Evolutionary conservation across 2,888 invertebrate genomes (phyloP).

Genomic region (Linnaemya vulpina): DNA sequence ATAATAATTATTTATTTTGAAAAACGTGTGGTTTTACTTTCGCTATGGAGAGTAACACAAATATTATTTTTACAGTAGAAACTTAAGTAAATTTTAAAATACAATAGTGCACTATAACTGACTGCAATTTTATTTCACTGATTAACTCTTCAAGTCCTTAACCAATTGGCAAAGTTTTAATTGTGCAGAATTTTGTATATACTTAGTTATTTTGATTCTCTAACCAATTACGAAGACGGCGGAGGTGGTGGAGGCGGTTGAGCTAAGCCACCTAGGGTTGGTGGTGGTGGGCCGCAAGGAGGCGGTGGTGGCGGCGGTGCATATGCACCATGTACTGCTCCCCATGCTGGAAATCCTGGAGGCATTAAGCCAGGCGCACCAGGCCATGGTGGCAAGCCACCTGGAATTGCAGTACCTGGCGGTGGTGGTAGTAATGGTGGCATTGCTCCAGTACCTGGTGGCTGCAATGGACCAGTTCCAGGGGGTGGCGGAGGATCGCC

Average conservation of each 20-base stretch:
- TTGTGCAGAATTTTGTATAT: slow-evolving; percentile 14
- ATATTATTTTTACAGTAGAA: neutral
- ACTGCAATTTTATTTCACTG: slow-evolving; percentile 30
- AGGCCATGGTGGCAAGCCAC: slow-evolving; percentile 78
- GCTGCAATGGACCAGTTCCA: slow-evolving; percentile 83
- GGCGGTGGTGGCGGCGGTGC: slow-evolving; percentile 84
- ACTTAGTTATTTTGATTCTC: neutral
- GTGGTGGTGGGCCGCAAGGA: slow-evolving; percentile 84
- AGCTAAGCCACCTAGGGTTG: slow-evolving; percentile 84
- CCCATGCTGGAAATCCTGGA: slow-evolving; percentile 78
- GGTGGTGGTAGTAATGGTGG: slow-evolving; percentile 84
- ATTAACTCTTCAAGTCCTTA: slow-evolving; percentile 44
- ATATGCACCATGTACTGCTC: slow-evolving; percentile 76
- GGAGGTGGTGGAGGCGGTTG: slow-evolving; percentile 89
- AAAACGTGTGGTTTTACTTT: neutral
- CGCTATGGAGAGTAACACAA: neutral
- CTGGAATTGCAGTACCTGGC: slow-evolving; percentile 79
- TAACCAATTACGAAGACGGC: slow-evolving; percentile 76
- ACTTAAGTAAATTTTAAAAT: slow-evolving; percentile 23
- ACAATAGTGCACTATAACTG: slow-evolving; percentile 21
- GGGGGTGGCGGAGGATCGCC: slow-evolving; percentile 84
- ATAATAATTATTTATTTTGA: neutral
- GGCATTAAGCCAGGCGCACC: slow-evolving; percentile 78
- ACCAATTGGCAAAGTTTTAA: slow-evolving; percentile 67
- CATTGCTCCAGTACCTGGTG: slow-evolving; percentile 79